Conservation (phyloP, 2,888 invertebrate genomes). For the Dasysyrphus albostriatus region DNA sequence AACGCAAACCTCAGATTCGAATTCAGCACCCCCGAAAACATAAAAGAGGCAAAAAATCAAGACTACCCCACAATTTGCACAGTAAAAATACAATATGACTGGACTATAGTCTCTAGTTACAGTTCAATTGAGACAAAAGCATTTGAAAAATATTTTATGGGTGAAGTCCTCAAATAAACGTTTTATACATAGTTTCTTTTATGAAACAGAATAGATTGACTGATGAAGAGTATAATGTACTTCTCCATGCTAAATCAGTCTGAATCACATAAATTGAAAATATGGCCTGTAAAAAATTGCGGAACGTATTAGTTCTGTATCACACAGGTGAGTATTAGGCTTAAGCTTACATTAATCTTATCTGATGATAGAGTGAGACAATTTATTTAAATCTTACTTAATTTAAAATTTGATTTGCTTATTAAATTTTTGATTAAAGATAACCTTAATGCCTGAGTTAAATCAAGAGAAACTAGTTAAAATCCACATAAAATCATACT, state of each 20-base stretch:
- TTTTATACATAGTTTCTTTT: too few relatives aligned
- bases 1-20: too few relatives aligned
- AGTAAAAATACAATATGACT: too few relatives aligned
- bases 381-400: neutral
- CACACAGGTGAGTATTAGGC: neutral
- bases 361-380: neutral
- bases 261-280: neutral
- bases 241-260: too few relatives aligned
- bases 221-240: neutral
- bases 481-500: constrained; percentile 31
- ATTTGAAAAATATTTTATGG: too few relatives aligned
- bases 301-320: neutral
- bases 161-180: too few relatives aligned
- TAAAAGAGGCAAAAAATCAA: too few relatives aligned
- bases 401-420: constrained; percentile 12
- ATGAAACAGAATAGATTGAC: neutral
- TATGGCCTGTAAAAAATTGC: neutral
- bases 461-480: constrained; percentile 19
- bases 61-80: too few relatives aligned
- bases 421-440: neutral
- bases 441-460: neutral
- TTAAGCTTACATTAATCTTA: too few relatives aligned
- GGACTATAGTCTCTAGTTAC: too few relatives aligned
- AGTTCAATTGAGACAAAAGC: too few relatives aligned
- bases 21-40: too few relatives aligned